Percentiles rank a stretch among this genome's conserved stretches.
Conservation (phyloP, 2,113 vertebrate species). For the Merops nubicus region DNA sequence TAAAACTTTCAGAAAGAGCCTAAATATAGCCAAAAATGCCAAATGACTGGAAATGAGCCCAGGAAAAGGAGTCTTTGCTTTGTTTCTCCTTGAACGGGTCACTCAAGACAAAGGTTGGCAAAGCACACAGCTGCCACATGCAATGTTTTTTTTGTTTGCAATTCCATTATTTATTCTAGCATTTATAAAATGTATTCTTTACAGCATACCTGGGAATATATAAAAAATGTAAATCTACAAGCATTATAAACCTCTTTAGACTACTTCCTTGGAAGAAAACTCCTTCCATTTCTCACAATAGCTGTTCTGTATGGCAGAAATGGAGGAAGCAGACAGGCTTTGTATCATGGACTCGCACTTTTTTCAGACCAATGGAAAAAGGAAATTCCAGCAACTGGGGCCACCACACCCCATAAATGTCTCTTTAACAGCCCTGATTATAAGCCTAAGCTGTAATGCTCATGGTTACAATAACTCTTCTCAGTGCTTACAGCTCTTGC, state of each 20-base stretch:
- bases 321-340: not conserved
- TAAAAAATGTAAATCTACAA: not conserved
- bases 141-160: not conserved
- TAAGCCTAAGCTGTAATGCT: not conserved
- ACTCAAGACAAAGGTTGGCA: slow-evolving; percentile 28
- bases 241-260: not conserved
- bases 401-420: not conserved
- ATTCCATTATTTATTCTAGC: not conserved
- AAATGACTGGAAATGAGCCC: not conserved
- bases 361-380: not conserved
- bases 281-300: not conserved
- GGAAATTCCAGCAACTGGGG: not conserved
- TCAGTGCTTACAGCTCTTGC: not conserved
- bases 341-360: rapidly evolving
- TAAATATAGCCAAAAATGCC: slow-evolving; percentile 1
- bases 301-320: slow-evolving; percentile 6
- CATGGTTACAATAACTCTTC: not conserved
- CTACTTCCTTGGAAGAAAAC: slow-evolving; percentile 9
- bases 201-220: not conserved
- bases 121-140: rapidly evolving
- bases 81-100: not conserved
- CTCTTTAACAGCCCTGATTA: not conserved
- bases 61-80: not conserved
- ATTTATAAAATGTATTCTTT: slow-evolving; percentile 17
- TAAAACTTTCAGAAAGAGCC: not conserved